Conservation (phyloP, 1,140 invertebrate genomes). For the Conopomorpha cramerella region DNA sequence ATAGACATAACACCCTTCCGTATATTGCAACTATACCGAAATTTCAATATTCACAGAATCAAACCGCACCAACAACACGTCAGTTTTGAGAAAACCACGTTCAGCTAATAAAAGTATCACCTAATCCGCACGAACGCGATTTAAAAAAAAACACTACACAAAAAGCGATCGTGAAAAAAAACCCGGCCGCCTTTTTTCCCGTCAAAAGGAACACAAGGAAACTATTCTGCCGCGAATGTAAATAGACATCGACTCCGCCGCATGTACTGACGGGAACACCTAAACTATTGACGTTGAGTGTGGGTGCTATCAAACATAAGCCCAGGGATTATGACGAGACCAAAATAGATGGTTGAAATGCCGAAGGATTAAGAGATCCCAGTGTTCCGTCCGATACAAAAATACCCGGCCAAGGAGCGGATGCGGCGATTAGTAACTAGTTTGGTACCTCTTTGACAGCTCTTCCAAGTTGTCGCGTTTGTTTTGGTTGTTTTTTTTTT, state of each 20-base stretch:
- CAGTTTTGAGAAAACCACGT: too few species aligned
- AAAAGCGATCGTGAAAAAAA: slow-evolving; percentile 32
- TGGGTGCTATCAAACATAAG: slow-evolving; percentile 58
- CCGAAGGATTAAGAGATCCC: slow-evolving; percentile 52
- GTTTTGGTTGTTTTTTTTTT: too few species aligned
- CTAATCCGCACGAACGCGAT: too few species aligned
- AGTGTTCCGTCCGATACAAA: slow-evolving; percentile 57
- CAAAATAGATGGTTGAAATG: slow-evolving; percentile 58
- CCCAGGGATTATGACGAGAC: slow-evolving; percentile 55
- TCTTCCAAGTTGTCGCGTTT: too few species aligned
- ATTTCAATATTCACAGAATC: too few species aligned
- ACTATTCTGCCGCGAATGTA: slow-evolving; percentile 33
- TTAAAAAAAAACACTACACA: slow-evolving; percentile 16
- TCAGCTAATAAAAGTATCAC: too few species aligned
- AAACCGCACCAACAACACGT: too few species aligned
- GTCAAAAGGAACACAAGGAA: slow-evolving; percentile 45
- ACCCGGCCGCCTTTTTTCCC: slow-evolving; percentile 13
- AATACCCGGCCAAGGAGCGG: slow-evolving; percentile 49
- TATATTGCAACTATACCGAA: too few species aligned
- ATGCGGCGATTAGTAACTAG: slow-evolving; percentile 57
- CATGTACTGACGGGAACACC: slow-evolving; percentile 43
- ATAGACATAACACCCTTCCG: too few species aligned
- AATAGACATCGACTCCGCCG: slow-evolving; percentile 37
- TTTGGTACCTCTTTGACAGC: too few species aligned
- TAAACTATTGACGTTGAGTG: slow-evolving; percentile 59